phyloP scores from a whole-genome alignment of 2,888 invertebrate genomes.

The Lasius platythorax region DNA sequence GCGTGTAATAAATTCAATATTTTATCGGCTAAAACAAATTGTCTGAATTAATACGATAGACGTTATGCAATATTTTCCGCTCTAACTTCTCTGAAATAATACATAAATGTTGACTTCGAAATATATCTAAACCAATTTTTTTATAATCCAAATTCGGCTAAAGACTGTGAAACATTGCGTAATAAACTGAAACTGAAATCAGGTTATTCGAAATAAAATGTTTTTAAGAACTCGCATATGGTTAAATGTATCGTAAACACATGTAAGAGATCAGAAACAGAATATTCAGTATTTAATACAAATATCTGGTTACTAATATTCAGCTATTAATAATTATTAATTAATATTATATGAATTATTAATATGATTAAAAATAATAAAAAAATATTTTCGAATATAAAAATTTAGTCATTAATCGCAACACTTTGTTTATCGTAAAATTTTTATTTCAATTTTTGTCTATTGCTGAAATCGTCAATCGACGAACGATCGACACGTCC shows the following conservation, averaged over 20 bases:
- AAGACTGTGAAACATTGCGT: neutral
- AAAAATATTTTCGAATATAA: too few species aligned
- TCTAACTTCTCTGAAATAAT: neutral
- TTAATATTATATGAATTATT: too few species aligned
- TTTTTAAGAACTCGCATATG: neutral
- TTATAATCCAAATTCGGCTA: neutral
- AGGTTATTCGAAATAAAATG: neutral
- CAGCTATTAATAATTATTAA: neutral
- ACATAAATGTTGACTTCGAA: slow-evolving; percentile 1
- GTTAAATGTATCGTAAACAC: neutral
- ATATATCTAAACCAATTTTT: neutral
- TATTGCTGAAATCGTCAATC: neutral
- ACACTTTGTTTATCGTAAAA: neutral
- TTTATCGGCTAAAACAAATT: neutral
- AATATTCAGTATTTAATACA: neutral
- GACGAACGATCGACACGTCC: slow-evolving; percentile 34
- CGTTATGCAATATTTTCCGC: neutral
- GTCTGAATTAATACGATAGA: neutral
- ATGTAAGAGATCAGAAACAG: neutral
- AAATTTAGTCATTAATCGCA: neutral
- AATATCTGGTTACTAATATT: neutral
- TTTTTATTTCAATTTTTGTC: neutral
- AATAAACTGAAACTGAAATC: slow-evolving; percentile 2
- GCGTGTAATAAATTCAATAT: slow-evolving; percentile 1
- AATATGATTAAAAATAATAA: too few species aligned